Percentiles rank a stretch among this genome's conserved stretches.
phyloP scores from a whole-genome alignment of 2,888 invertebrate species.

The Pammene aurita region DNA sequence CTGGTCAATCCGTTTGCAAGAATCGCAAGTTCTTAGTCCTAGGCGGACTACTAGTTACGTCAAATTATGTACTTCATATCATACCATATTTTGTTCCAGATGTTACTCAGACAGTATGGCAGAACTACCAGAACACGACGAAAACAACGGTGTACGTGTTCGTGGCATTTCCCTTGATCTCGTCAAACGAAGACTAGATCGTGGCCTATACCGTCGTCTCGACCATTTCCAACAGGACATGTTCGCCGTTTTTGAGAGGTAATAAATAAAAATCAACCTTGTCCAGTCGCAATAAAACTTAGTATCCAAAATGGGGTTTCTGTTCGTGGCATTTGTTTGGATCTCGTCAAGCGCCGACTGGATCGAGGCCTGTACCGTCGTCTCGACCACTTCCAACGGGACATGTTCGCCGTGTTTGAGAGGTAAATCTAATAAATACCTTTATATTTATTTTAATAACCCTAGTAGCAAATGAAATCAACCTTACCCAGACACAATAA shows the following conservation, averaged over 20 bases:
- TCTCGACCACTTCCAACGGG: constrained; percentile 97
- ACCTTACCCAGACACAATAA: too few relatives aligned
- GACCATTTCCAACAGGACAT: constrained; percentile 96
- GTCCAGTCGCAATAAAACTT: too few relatives aligned
- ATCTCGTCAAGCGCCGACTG: constrained; percentile 95
- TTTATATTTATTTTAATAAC: too few relatives aligned
- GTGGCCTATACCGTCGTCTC: constrained; percentile 95
- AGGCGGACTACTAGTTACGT: too few relatives aligned
- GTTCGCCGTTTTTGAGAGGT: constrained; percentile 82
- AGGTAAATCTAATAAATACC: constrained; percentile 54
- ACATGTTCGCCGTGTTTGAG: constrained; percentile 92
- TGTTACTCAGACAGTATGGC: constrained; percentile 98
- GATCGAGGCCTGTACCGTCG: constrained; percentile 96
- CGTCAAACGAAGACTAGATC: constrained; percentile 95
- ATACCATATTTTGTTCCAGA: constrained; percentile 65
- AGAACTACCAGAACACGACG: constrained; percentile 95
- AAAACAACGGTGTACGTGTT: constrained; percentile 83
- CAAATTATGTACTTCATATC: too few relatives aligned
- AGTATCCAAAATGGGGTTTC: too few relatives aligned
- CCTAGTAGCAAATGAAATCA: too few relatives aligned
- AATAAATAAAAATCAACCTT: too few relatives aligned
- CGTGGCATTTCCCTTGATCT: constrained; percentile 95
- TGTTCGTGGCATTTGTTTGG: too few relatives aligned
- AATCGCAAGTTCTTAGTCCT: too few relatives aligned
- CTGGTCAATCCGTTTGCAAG: too few relatives aligned